These are phyloP conservation scores for Petrocephalus zakoni DNA, from an alignment of 2,113 vertebrate species.

Conservation along the genomic window DNA sequence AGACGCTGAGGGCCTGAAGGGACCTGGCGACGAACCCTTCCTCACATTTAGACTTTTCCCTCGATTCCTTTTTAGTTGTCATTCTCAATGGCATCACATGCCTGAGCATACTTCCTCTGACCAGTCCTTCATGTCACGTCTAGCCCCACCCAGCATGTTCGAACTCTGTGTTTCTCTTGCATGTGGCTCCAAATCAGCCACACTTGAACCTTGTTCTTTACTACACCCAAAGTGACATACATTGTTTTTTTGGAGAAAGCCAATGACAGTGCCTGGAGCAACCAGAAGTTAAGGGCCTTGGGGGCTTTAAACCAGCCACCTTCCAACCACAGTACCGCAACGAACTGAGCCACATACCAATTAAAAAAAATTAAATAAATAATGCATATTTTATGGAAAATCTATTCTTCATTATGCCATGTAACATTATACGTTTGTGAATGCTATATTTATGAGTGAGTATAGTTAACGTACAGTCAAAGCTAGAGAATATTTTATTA, in stretches of 20 bases:
- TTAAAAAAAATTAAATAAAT: neutral
- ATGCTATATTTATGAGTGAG: neutral
- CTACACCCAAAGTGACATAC: neutral
- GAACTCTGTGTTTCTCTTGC: too few species aligned
- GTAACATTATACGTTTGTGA: neutral
- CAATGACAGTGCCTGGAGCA: neutral
- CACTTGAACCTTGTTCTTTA: too few species aligned
- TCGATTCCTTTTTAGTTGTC: neutral
- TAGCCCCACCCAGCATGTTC: too few species aligned
- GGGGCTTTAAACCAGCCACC: too few species aligned
- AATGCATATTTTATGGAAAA: neutral
- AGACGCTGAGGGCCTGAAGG: neutral
- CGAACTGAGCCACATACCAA: neutral
- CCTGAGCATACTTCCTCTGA: neutral
- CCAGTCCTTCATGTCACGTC: neutral
- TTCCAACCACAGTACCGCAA: neutral
- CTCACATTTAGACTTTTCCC: neutral
- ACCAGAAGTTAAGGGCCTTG: too few species aligned
- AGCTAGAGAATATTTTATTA: conserved; percentile 2
- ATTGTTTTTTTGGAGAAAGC: neutral
- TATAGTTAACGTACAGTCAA: neutral
- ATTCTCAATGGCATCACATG: neutral
- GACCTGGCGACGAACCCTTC: neutral
- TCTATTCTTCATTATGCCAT: neutral
- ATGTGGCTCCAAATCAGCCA: too few species aligned